Base-by-base conservation (phyloP, 2,888 invertebrate genomes). In the Leistus spinibarbis region DNA sequence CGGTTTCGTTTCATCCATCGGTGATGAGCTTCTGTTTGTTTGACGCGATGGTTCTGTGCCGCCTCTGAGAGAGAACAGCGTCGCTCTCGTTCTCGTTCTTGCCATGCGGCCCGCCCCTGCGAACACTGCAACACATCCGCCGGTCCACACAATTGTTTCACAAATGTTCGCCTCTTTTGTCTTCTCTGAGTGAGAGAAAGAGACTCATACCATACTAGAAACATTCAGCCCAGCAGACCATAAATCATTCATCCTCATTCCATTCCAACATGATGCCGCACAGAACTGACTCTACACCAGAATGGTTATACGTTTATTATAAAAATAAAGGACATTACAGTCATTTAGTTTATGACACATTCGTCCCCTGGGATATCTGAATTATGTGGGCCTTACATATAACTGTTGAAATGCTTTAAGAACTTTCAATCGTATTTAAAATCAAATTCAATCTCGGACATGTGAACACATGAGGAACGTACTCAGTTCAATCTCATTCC, bases 1-100 rank as follows among this genome's bases (percentile, higher is more conserved):
- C 94, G 90, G 89, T 95, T 95, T 86, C 93, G 90, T 86, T 94
- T 93, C 88, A 94, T 93, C 95, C 95, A 95, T 88, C 92, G 89
- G 80, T 91, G 90, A 83, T 90, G 90, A 63, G 90, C 89, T 82
- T 90, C 90, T 81, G 88, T 87, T 81, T 90, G 89, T 81, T 88
- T 89, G 82, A 87, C 86, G 81, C 89, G 88, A 86, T 91, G 90
- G 83, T 89, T 88, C 83, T 87, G 87, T 84, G 88, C 88, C 83
- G 90, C 89, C 82, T 91, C 92, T 84, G 91, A 91, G 87, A 91
- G 91, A 83, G 91, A 90, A 86, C 88, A 89, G 84, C 88, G 87
- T 81, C 89, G 86, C 81, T 88, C 88, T 77, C 89, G 84, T 82
- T 90, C 85, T 85, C 86, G 79, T 80, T 92, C 93, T 86, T 93